These are phyloP conservation scores for Motacilla alba DNA, from an alignment of 2,113 vertebrate species.

Conservation along the genomic window DNA sequence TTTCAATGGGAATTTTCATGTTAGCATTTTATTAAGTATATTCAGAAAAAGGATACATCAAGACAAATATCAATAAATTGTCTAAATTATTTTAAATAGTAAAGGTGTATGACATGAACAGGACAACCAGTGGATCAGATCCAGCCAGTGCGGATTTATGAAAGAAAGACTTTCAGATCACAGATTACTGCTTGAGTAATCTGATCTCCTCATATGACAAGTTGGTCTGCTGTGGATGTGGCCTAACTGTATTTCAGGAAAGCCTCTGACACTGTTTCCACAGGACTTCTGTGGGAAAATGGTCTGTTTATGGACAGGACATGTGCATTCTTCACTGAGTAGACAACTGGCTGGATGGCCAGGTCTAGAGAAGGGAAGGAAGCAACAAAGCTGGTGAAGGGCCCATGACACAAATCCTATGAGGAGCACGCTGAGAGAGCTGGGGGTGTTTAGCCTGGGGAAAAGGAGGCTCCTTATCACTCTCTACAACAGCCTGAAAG, in stretches of 20 bases:
- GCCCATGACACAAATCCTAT: background rate
- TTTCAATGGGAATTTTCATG: background rate
- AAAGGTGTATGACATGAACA: rapidly evolving
- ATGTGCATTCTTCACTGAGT: rapidly evolving
- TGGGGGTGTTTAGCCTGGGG: background rate
- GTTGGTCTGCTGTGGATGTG: background rate
- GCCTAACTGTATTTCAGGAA: background rate
- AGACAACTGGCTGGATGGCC: background rate
- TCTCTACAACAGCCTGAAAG: background rate
- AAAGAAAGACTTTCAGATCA: background rate
- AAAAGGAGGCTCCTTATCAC: background rate
- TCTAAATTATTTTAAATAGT: background rate
- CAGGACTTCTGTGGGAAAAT: background rate
- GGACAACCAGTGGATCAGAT: background rate
- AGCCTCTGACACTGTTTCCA: background rate
- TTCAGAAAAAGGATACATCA: background rate
- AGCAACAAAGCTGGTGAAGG: rapidly evolving
- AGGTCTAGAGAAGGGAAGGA: background rate
- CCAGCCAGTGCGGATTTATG: background rate
- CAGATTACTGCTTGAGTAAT: background rate
- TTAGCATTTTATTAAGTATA: background rate
- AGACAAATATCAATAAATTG: background rate
- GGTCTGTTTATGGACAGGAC: rapidly evolving
- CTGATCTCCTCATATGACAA: background rate
- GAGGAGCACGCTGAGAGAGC: background rate